These are phyloP conservation scores for Sorex araneus DNA, from an alignment of 2,113 vertebrate species.

Conservation along the genomic window DNA sequence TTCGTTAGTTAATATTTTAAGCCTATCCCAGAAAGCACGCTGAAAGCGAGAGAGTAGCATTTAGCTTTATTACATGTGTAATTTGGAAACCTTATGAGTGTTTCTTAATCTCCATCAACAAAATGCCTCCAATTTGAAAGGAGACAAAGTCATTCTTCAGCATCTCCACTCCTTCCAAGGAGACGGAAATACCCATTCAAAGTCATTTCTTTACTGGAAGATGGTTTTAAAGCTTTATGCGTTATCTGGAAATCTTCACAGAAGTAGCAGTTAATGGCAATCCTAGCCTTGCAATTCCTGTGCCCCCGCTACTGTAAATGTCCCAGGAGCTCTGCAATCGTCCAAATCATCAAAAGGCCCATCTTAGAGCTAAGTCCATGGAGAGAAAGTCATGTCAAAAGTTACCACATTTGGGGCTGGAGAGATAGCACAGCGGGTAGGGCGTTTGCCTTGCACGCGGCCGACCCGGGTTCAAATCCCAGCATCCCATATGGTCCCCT, in stretches of 20 bases:
- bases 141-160: neutral
- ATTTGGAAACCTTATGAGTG: neutral
- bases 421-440: too few relatives aligned
- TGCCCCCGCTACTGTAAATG: too few relatives aligned
- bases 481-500: too few relatives aligned
- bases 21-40: neutral
- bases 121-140: neutral
- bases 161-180: neutral
- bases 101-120: conserved; percentile 23
- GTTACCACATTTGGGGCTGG: neutral
- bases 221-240: neutral
- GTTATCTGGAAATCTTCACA: neutral
- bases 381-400: neutral
- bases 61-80: neutral
- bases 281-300: neutral
- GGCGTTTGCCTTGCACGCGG: too few relatives aligned
- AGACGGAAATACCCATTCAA: neutral
- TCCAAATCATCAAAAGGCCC: too few relatives aligned
- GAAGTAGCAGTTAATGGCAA: neutral
- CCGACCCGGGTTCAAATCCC: too few relatives aligned
- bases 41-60: conserved; percentile 18
- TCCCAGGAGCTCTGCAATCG: neutral
- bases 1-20: neutral
- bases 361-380: neutral
- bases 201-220: conserved; percentile 31